Conservation (phyloP, 2,797 vertebrate genomes). For the Erpetoichthys calabaricus region DNA sequence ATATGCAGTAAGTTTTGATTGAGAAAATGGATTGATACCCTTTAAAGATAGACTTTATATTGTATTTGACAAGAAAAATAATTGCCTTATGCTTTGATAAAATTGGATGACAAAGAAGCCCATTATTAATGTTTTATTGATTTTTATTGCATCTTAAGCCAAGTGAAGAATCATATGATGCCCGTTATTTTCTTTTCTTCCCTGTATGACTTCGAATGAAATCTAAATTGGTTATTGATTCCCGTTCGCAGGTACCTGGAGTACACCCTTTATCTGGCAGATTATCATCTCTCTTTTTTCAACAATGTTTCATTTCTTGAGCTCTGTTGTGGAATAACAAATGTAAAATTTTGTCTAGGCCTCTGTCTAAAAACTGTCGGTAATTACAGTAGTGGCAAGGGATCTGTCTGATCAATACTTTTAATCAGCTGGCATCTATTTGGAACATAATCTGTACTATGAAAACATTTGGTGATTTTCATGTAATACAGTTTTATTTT, state of each 20-base stretch:
- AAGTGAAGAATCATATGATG: no score
- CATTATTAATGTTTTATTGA: not conserved
- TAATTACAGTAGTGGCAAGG: constrained; percentile 1
- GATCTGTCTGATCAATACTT: not conserved
- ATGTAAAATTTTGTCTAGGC: not conserved
- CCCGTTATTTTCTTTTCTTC: no score
- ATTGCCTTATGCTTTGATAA: not conserved
- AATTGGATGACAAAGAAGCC: not conserved
- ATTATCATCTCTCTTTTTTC: constrained; percentile 2
- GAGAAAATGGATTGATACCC: no score
- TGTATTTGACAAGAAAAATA: no score
- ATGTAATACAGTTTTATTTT: no score
- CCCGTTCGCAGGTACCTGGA: not conserved
- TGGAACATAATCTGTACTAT: no score
- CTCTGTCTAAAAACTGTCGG: not conserved
- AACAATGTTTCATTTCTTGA: constrained; percentile 5
- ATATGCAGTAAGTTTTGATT: no score
- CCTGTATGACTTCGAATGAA: no score
- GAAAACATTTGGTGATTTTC: no score
- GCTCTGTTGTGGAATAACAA: not conserved
- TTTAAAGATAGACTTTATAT: no score
- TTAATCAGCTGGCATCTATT: not conserved
- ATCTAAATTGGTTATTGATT: constrained; percentile 11
- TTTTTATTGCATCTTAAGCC: not conserved
- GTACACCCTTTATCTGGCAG: not conserved